Percentiles rank a stretch among this genome's conserved stretches.
Evolutionary conservation across 2,888 invertebrate species (phyloP).

Genomic region (Acleris holmiana): DNA sequence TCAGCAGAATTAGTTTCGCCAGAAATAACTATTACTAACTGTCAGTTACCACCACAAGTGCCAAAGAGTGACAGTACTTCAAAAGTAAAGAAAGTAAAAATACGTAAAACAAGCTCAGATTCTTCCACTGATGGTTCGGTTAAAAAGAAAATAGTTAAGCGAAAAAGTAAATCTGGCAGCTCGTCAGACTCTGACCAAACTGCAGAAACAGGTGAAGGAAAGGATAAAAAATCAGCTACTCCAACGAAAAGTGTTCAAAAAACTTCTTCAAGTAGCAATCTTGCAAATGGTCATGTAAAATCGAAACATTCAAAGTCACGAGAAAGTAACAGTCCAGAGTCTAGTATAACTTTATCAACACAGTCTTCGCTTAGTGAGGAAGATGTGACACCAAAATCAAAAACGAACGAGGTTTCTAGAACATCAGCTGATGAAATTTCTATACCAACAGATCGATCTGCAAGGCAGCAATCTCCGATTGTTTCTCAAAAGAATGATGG

Average conservation of each 20-base stretch:
- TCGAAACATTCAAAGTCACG: conserved; percentile 70
- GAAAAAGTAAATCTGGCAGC: conserved; percentile 73
- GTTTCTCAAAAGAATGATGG: conserved; percentile 71
- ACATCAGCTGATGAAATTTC: conserved; percentile 86
- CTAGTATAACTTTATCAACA: conserved; percentile 81
- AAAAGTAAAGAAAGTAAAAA: conserved; percentile 71
- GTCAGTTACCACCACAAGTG: conserved; percentile 78
- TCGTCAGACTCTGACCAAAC: conserved; percentile 74
- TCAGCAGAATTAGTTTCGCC: conserved; percentile 68
- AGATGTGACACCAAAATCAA: conserved; percentile 66
- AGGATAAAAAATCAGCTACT: conserved; percentile 45
- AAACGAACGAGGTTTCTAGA: conserved; percentile 72
- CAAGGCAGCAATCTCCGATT: conserved; percentile 80
- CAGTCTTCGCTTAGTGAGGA: conserved; percentile 80
- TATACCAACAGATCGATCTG: conserved; percentile 78
- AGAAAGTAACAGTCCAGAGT: conserved; percentile 76
- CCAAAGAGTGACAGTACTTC: conserved; percentile 70
- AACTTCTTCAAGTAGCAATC: conserved; percentile 56
- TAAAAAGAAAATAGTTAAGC: conserved; percentile 73
- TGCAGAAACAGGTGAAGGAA: conserved; percentile 56
- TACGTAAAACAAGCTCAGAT: conserved; percentile 69
- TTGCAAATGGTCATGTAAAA: conserved; percentile 61
- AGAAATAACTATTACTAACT: conserved; percentile 73
- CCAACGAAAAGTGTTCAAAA: conserved; percentile 56
- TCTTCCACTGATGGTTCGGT: conserved; percentile 67